Base-by-base conservation (phyloP, 2,797 vertebrate species). In the Sebastes cheni region DNA sequence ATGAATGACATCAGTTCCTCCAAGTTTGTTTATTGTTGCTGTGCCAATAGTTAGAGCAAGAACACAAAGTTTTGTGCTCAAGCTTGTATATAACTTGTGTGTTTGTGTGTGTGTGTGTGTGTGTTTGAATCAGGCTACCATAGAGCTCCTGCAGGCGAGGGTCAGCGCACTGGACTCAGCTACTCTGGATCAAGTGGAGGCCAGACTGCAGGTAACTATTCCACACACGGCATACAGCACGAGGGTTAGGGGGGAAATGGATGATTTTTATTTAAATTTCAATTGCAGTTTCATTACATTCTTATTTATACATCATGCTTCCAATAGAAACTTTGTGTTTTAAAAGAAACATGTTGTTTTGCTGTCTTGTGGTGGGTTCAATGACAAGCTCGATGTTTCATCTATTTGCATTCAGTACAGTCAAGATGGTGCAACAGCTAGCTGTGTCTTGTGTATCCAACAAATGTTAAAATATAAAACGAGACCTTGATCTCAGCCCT, bases 161-260 rank as follows among this genome's bases (percentile, higher is more conserved):
- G 97, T 99, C 91, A 97, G 93, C 14, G 94, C 97, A 22, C 92
- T 99, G 92, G 97, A 99, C 46, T 93, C 97, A 22, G 92, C 96
- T 8, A 97, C 97, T 88, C 93, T 99, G 93, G 98, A 99, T 92
- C 98, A 98, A 92, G 97, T 99, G 88, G 98, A 98, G 79, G 97
- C 97, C 83, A 95, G 97, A 83, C 95, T 99, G 84, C 98, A 99
- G 97, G 98, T 99, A 86, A 78, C 11, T 22, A 30, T 64, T 67
- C 11, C 9, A 25, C 25, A 25, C 25, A 25, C 3, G 25, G 22
- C 58, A 62, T 32, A 60, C 39, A 2, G 39, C 8, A 13, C 10
- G 2, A 14, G n/a, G 25, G 5, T 78, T 68, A 16, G 1, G 12
- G 6, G 4, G 6, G 9, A 5, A 36, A 6, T 52, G 39, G 39